phyloP scores from a whole-genome alignment of 2,888 invertebrate species.

The Catocala nupta region DNA sequence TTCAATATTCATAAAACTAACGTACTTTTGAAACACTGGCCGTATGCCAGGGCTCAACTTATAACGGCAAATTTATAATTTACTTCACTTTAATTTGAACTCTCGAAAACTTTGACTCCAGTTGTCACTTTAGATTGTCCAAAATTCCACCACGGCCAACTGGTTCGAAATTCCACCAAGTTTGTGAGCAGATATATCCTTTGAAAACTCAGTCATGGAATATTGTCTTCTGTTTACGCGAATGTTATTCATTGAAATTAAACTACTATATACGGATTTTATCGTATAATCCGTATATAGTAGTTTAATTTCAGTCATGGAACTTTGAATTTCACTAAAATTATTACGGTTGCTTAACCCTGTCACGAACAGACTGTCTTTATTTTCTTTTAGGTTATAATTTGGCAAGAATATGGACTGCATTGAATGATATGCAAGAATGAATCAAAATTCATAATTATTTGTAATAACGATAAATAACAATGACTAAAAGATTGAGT shows the following conservation, averaged over 20 bases:
- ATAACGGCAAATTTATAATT: conserved; percentile 1
- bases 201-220: conserved; percentile 9
- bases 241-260: no score
- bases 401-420: not conserved
- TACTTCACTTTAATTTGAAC: conserved; percentile 22
- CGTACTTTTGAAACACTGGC: conserved; percentile 4
- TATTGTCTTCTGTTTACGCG: no score
- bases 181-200: conserved; percentile 15
- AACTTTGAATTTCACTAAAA: conserved; percentile 17
- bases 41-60: conserved; percentile 13
- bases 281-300: no score
- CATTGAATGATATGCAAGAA: no score
- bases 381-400: not conserved
- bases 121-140: conserved; percentile 28
- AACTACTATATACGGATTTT: no score
- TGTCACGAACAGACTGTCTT: conserved; percentile 23
- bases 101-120: conserved; percentile 30
- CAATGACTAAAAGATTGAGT: no score
- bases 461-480: no score
- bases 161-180: conserved; percentile 18
- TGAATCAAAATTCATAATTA: no score
- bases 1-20: conserved; percentile 13
- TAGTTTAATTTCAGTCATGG: no score
- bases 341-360: conserved; percentile 27
- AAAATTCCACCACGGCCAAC: conserved; percentile 27